These are phyloP conservation scores for Stegodyphus mimosarum DNA, from an alignment of 1,140 invertebrate genomes.

Conservation along the genomic window DNA sequence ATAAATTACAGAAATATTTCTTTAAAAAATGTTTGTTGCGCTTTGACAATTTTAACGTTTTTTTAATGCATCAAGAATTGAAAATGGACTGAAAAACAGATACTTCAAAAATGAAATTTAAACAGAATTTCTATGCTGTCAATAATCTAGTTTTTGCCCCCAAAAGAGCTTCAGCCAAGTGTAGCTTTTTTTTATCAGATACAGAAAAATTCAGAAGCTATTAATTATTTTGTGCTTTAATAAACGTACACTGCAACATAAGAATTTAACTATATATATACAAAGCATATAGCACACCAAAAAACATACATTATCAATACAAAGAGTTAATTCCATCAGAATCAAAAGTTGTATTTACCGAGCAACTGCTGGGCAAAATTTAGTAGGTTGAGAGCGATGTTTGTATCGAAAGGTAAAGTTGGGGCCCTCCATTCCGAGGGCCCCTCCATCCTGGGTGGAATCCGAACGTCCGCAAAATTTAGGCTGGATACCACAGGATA, in stretches of 20 bases:
- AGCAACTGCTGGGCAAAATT: slow-evolving; percentile 48
- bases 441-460: background rate
- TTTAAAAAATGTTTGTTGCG: no score
- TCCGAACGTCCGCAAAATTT: background rate
- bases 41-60: no score
- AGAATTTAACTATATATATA: background rate
- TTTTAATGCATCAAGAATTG: no score
- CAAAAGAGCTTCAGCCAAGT: no score
- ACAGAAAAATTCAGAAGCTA: no score
- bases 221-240: background rate
- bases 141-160: no score
- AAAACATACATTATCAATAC: background rate
- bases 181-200: no score
- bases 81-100: no score
- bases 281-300: background rate
- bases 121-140: no score
- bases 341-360: background rate
- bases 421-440: slow-evolving; percentile 47
- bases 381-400: slow-evolving; percentile 41
- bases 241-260: background rate
- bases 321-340: background rate
- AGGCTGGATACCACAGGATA: slow-evolving; percentile 31
- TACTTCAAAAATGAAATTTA: no score
- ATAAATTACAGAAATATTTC: no score
- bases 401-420: slow-evolving; percentile 24